These are phyloP conservation scores for Anoplolepis gracilipes DNA, from an alignment of 1,140 invertebrate genomes.

Conservation along the genomic window DNA sequence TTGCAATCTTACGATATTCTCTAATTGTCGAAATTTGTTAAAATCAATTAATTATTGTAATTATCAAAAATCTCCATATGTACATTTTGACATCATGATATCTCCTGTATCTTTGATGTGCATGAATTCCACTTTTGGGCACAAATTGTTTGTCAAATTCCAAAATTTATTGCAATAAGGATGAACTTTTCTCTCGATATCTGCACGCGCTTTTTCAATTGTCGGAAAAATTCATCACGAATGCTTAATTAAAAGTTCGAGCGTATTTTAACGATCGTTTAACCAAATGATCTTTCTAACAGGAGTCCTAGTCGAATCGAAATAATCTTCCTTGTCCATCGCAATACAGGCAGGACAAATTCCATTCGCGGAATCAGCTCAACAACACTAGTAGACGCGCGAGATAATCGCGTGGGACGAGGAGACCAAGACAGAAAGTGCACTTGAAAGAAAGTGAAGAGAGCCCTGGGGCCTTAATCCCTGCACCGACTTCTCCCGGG, in stretches of 20 bases:
- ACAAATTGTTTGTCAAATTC: conserved; percentile 21
- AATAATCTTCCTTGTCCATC: conserved; percentile 60
- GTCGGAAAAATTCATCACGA: not conserved
- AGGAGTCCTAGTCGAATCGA: conserved; percentile 58
- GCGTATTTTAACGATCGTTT: conserved; percentile 44
- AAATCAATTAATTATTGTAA: not conserved
- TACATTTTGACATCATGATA: not conserved
- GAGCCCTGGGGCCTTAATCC: conserved; percentile 84
- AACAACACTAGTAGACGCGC: conserved; percentile 66
- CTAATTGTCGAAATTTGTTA: not conserved
- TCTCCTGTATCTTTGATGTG: not conserved
- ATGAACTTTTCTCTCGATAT: conserved; percentile 25
- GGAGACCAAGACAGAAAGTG: conserved; percentile 56
- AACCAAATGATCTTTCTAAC: conserved; percentile 53
- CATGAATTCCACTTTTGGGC: not conserved
- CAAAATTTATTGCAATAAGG: conserved; percentile 10
- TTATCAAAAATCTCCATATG: not conserved
- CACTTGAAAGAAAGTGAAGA: conserved; percentile 70
- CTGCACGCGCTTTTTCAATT: not conserved
- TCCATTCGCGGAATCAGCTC: conserved; percentile 72
- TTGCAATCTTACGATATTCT: not conserved
- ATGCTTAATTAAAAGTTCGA: conserved; percentile 40
- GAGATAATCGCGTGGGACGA: conserved; percentile 66
- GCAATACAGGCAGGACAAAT: conserved; percentile 67
- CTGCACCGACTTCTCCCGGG: conserved; percentile 80